phyloP scores from a whole-genome alignment of 1,140 invertebrate species.

The Trichogramma pretiosum region DNA sequence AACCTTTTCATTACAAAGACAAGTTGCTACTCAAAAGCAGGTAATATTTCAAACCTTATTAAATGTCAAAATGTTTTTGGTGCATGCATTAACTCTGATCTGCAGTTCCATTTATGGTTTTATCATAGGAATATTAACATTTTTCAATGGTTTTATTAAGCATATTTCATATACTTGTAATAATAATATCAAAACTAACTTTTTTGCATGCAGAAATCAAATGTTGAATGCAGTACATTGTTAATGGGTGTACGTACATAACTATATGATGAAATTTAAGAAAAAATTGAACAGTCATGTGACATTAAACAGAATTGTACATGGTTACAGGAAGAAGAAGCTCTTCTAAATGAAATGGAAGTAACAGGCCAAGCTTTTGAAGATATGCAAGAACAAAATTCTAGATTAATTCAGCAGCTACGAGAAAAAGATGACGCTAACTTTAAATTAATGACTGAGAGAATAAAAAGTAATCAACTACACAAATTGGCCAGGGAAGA shows the following conservation, averaged over 20 bases:
- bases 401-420: constrained; percentile 88
- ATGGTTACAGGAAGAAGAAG: constrained; percentile 82
- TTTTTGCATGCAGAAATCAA: too few relatives aligned
- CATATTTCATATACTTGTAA: too few relatives aligned
- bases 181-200: too few relatives aligned
- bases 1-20: constrained; percentile 72
- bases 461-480: constrained; percentile 94
- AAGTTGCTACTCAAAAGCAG: constrained; percentile 77
- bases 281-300: constrained; percentile 38
- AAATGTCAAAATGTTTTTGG: constrained; percentile 17
- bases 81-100: constrained; percentile 22
- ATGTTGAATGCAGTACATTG: constrained; percentile 18
- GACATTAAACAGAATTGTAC: constrained; percentile 44
- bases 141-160: too few relatives aligned
- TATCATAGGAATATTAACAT: too few relatives aligned
- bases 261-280: too few relatives aligned
- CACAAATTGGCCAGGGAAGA: constrained; percentile 92
- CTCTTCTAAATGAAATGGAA: constrained; percentile 96
- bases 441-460: constrained; percentile 97
- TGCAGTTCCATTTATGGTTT: too few relatives aligned
- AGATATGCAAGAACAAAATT: constrained; percentile 99
- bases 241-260: constrained; percentile 18
- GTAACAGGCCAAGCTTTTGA: constrained; percentile 98
- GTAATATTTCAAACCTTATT: too few relatives aligned
- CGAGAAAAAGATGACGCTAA: constrained; percentile 98